Evolutionary conservation across 2,888 invertebrate genomes (phyloP), one percentile per base, ranked within the genome.

Genomic region (Oscheius sp.): DNA sequence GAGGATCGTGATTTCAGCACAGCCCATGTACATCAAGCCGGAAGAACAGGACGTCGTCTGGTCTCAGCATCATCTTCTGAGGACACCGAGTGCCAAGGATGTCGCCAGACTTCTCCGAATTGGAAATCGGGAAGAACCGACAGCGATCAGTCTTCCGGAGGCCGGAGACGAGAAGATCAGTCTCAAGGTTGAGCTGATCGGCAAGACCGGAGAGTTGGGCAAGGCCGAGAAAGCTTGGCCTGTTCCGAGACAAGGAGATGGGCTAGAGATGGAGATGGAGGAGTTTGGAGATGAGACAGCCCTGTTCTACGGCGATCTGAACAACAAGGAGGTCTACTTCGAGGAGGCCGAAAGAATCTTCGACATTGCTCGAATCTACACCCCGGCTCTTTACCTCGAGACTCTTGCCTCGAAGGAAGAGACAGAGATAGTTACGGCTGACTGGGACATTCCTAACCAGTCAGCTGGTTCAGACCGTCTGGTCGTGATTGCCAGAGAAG

Each of bases 251-350:
- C 29, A 58, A 35, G 79, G 74, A 60, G 79, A 78, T 9, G 65
- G 58, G 13, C 65, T 76, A 2, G 77, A 71, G 53, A 58, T 84
- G 60, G 79, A 77, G n/a, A 74, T 73, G 0, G 86, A 86, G 63
- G 88, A 87, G 74, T 85, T 78, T 53, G 87, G 83, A 59, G 85
- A 82, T 53, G 86, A 87, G 53, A 79, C 83, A 42, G 80, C 84
- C 42, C 66, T 81, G 1, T 70, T 88, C 59, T 86, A 84, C 65
- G 86, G 84, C 29, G 80, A 87, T 60, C 75, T 87, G 51, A 83
- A 77, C 51, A 78, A 75, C 70, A 76, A 75, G 55, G 79, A 75
- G 57, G 73, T 72, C 3, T 53, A 63, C 47, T 79, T 78, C 32
- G 79, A 82, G 47, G 87, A 87, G 11, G 65, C 76, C 9, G 79